Evolutionary conservation across 2,113 vertebrate species (phyloP), one percentile per base, ranked within the genome.

Genomic region (Bolborhynchus lineola): DNA sequence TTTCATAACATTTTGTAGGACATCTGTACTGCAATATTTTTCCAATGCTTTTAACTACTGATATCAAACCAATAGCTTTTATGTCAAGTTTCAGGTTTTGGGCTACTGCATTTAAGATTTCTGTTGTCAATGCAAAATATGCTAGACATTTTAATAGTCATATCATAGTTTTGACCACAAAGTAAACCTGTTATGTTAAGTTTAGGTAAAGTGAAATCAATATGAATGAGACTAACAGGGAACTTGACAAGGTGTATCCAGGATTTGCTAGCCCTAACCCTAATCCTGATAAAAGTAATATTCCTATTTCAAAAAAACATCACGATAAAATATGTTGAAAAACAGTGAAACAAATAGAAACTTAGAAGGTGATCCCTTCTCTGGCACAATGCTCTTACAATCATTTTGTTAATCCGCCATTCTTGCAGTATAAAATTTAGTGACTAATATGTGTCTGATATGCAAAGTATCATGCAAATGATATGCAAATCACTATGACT

Each of bases 361-460:
- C 28, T 35, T 17, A 31, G 35, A 67, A 76, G 12, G 31, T 1
- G 7, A 64, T 77, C 20, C 14, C 31, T 86, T 83, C 2, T 9
- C 39, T 59, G 24, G 24, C 91, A 4, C 25, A 89, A 67, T 63
- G 19, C 31, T 81, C 62, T 72, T 50, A 37, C 15, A 74, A 10
- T 37, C 4, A 1, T 93, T 95, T 46, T 90, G 42, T 92, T 92
- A 95, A 90, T 77, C 82, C 62, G 31, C 13, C 47, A 57, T 62
- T 76, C 29, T 72, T 76, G 28, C 63, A 93, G 47, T 46, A 95
- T 52, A 92, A 85, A 94, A 93, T 83, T 39, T 76, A 88, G 70
- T 49, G 24, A 82, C 46, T 53, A 65, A 69, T 60, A 52, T 71
- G 23, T 92, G 63, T 88, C 19, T 77, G 50, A 90, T 65, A 93